Base-by-base conservation (phyloP, 2,888 invertebrate species). In the Idaea biselata region DNA sequence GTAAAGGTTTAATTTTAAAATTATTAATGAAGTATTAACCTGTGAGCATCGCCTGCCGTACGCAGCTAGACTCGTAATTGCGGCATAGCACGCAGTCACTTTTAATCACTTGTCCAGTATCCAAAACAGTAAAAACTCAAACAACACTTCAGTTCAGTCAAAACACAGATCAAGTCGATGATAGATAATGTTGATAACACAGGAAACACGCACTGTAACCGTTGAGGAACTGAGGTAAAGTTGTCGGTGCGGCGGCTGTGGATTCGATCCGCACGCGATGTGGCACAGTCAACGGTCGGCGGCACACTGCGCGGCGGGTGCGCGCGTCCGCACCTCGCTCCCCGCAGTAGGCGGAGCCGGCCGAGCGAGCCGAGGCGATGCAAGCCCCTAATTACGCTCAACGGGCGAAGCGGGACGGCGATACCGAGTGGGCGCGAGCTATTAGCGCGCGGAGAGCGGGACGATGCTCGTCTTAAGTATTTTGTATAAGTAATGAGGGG, bases 391-490 rank as follows among this genome's bases (percentile, higher is more conserved):
- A 92, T 91, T 91, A 91, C 91, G 89, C 85, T 85, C 84, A 83
- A 85, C 83, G 86, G 89, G 82, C 83, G 82, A 86, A 93, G 83
- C 87, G 87, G 88, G 93, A 93, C 87, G 86, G 90, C 87, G 85
- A 88, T 89, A 91, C 85, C 76, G 84, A 89, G 91, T 88, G 92
- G 91, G 93, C 93, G 93, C 93, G 93, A 93, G 93, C 94, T 94
- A 94, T 94, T 94, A 94, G 94, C 94, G 87, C 93, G 93, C 93
- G 93, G 93, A 94, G 93, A 93, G 94, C 90, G 89, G 90, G 93
- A 91, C 92, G 93, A 89, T 89, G 91, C 88, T 81, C 91, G 91
- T 90, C 92, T 92, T 91, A 91, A 91, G 92, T 92, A 92, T 93
- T 93, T 93, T 93, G 93, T 93, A 93, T 93, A 93, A 93, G 92